phyloP scores from a whole-genome alignment of 2,888 invertebrate species.

The Alviniconcha strummeri region DNA sequence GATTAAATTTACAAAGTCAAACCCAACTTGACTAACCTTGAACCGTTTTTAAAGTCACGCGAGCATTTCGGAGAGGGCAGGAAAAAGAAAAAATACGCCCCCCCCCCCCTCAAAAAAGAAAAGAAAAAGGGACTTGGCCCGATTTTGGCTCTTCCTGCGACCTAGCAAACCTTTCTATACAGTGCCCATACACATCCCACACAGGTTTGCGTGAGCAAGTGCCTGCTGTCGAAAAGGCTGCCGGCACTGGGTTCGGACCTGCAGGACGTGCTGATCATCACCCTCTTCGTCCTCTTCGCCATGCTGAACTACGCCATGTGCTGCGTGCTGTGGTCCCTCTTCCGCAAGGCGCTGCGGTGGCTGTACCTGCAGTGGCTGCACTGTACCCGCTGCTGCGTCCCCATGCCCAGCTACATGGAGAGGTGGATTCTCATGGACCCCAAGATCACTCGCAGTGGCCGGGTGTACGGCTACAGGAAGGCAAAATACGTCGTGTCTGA shows the following conservation, averaged over 20 bases:
- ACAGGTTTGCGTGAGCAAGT: slow-evolving; percentile 20
- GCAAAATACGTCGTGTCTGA: background rate
- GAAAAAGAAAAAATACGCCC: too few species aligned
- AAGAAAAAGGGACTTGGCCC: too few species aligned
- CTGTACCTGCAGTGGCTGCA: background rate
- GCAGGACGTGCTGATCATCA: background rate
- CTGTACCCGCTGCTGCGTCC: background rate
- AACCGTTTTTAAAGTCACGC: too few species aligned
- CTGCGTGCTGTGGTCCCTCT: background rate
- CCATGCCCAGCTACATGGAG: background rate
- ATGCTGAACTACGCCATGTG: background rate
- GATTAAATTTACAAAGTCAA: too few species aligned
- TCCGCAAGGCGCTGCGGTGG: too few species aligned
- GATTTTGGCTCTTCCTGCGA: too few species aligned
- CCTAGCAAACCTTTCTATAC: too few species aligned
- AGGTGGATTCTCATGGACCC: slow-evolving; percentile 2
- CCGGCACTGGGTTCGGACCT: background rate
- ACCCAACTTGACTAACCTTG: too few species aligned
- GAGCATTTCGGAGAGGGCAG: too few species aligned
- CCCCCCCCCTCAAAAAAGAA: too few species aligned
- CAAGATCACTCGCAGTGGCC: slow-evolving; percentile 6
- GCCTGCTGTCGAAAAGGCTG: background rate
- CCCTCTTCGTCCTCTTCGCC: slow-evolving; percentile 4
- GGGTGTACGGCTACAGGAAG: slow-evolving; percentile 1
- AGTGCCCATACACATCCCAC: too few species aligned